Evolutionary conservation across 1,140 invertebrate genomes (phyloP).

Genomic region (Neuroterus valhalla): DNA sequence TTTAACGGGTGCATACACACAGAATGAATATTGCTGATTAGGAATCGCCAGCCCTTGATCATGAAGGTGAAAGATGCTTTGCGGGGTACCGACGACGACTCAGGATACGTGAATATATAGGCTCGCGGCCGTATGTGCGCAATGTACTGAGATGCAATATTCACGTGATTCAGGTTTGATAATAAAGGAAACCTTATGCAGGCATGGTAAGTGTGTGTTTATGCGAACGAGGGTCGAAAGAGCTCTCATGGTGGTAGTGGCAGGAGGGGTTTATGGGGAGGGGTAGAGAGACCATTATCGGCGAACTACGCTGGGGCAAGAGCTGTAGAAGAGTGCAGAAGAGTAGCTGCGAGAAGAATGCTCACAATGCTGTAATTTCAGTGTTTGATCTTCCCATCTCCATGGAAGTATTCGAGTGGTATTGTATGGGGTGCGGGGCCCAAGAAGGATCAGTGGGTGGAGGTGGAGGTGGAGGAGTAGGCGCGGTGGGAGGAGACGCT

Average conservation of each 20-base stretch:
- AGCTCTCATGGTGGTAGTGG: constrained; percentile 36
- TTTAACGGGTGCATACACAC: not conserved
- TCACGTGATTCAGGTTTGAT: constrained; percentile 67
- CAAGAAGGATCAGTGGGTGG: constrained; percentile 25
- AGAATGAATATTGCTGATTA: not conserved
- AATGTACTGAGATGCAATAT: constrained; percentile 62
- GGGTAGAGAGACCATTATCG: constrained; percentile 57
- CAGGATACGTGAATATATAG: constrained; percentile 43
- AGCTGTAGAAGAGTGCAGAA: constrained; percentile 45
- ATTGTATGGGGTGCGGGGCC: constrained; percentile 63
- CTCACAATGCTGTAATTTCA: constrained; percentile 72
- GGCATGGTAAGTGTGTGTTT: constrained; percentile 68
- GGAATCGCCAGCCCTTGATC: not conserved
- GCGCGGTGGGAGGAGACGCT: constrained; percentile 51
- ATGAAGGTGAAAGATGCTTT: not conserved
- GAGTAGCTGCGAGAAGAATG: constrained; percentile 65
- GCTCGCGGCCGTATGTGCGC: constrained; percentile 11
- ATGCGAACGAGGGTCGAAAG: constrained; percentile 54
- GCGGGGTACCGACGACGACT: constrained; percentile 37
- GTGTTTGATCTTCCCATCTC: constrained; percentile 72
- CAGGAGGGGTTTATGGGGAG: constrained; percentile 28
- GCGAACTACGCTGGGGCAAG: constrained; percentile 45
- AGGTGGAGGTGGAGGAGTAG: constrained; percentile 39
- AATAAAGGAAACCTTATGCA: constrained; percentile 68
- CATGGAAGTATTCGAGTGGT: constrained; percentile 59